Evolutionary conservation across 2,113 vertebrate species (phyloP).

Genomic region (Hyla sarda): DNA sequence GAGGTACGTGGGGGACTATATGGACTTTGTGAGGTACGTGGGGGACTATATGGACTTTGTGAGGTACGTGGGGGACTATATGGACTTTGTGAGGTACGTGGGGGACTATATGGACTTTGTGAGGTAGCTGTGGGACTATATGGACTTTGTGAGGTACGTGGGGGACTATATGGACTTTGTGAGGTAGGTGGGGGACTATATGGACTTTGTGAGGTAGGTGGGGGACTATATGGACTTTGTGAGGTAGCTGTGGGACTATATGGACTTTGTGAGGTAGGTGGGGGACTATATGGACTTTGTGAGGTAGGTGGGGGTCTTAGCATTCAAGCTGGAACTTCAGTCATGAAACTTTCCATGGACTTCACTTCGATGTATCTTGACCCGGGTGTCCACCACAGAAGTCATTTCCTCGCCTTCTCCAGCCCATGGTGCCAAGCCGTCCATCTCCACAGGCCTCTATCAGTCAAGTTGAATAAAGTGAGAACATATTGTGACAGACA

Average conservation of each 20-base stretch:
- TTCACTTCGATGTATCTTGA: neutral
- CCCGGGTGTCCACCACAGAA: constrained; percentile 1
- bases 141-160: neutral
- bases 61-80: too few species aligned
- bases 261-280: neutral
- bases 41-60: too few species aligned
- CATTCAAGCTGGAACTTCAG: neutral
- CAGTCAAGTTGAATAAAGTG: constrained; percentile 46
- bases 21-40: too few species aligned
- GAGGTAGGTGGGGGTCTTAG: neutral
- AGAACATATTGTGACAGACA: constrained; percentile 18
- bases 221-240: neutral
- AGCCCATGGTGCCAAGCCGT: constrained; percentile 11
- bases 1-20: too few species aligned
- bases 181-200: neutral
- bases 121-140: neutral
- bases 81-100: too few species aligned
- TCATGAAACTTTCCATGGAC: neutral
- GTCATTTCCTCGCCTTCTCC: neutral
- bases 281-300: neutral
- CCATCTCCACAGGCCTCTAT: constrained; percentile 27
- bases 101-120: too few species aligned
- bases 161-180: neutral
- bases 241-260: neutral
- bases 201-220: neutral